A percentile compares a stretch with the other conserved stretches of the same genome.
Evolutionary conservation across 1,140 invertebrate genomes (phyloP).

Genomic region (Limonius californicus): DNA sequence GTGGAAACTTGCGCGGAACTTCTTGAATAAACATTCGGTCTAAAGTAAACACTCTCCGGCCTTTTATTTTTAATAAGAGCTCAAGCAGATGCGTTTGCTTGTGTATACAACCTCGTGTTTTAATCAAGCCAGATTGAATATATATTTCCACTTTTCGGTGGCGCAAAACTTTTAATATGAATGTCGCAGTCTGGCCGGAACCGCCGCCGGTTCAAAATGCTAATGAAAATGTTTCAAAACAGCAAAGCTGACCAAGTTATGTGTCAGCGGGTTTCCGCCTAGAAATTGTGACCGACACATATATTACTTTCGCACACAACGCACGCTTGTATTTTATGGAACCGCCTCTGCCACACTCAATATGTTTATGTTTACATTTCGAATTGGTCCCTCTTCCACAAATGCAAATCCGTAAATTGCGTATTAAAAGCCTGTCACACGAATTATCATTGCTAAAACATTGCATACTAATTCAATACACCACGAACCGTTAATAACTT

Average conservation of each 20-base stretch:
- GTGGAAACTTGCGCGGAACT: too few relatives aligned
- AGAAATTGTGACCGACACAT: constrained; percentile 20
- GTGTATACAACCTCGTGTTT: not conserved
- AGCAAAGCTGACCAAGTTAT: constrained; percentile 23
- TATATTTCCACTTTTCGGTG: constrained; percentile 20
- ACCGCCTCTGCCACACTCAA: not conserved
- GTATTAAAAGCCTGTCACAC: too few relatives aligned
- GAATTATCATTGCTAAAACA: too few relatives aligned
- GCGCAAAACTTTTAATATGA: constrained; percentile 23
- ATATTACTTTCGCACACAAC: constrained; percentile 21
- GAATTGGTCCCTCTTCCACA: too few relatives aligned
- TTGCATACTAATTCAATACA: too few relatives aligned
- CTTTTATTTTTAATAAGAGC: too few relatives aligned
- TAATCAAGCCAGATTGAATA: constrained; percentile 25
- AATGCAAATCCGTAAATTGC: too few relatives aligned
- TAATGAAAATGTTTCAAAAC: constrained; percentile 27
- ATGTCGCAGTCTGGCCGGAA: constrained; percentile 22
- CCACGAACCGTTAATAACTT: too few relatives aligned
- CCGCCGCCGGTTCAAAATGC: constrained; percentile 20
- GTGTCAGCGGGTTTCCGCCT: constrained; percentile 24
- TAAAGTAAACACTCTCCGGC: too few relatives aligned
- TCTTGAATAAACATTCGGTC: too few relatives aligned
- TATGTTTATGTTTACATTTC: not conserved
- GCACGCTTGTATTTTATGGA: not conserved
- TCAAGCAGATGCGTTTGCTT: too few relatives aligned